These are phyloP conservation scores for Muscicapa striata DNA, from an alignment of 2,797 vertebrate species.

Conservation along the genomic window DNA sequence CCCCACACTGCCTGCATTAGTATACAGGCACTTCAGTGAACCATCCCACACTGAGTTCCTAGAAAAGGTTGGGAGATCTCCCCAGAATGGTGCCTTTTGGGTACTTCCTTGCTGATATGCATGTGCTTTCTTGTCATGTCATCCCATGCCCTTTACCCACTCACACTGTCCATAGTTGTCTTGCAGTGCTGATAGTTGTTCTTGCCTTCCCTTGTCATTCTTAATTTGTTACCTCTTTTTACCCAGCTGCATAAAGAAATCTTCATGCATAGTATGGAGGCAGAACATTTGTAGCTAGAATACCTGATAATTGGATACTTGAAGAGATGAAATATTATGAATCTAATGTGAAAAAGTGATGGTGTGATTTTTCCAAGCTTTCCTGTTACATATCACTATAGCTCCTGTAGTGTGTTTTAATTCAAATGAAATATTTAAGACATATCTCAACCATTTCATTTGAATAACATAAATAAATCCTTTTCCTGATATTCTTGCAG, in stretches of 20 bases:
- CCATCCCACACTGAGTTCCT: not conserved
- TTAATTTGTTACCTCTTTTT: not conserved
- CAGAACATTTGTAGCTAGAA: not conserved
- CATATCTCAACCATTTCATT: not conserved
- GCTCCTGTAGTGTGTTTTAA: not conserved
- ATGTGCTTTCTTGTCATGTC: not conserved
- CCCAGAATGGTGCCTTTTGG: not conserved
- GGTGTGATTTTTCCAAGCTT: not conserved
- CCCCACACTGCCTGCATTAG: not conserved
- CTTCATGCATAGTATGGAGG: not conserved
- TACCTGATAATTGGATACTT: not conserved
- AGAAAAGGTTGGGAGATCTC: not conserved
- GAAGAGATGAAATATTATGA: not conserved
- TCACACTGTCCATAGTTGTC: not conserved
- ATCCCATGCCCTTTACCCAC: not conserved
- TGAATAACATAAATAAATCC: not conserved
- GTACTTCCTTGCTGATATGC: not conserved
- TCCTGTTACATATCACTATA: not conserved
- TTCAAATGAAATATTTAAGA: not conserved
- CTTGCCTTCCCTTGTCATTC: not conserved
- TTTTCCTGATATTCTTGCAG: not conserved
- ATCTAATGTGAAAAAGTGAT: not conserved
- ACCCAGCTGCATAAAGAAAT: not conserved
- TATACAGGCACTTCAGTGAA: not conserved
- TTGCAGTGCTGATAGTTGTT: accelerated